Base-by-base conservation (phyloP, 2,888 invertebrate genomes). In the Diogma glabrata region DNA sequence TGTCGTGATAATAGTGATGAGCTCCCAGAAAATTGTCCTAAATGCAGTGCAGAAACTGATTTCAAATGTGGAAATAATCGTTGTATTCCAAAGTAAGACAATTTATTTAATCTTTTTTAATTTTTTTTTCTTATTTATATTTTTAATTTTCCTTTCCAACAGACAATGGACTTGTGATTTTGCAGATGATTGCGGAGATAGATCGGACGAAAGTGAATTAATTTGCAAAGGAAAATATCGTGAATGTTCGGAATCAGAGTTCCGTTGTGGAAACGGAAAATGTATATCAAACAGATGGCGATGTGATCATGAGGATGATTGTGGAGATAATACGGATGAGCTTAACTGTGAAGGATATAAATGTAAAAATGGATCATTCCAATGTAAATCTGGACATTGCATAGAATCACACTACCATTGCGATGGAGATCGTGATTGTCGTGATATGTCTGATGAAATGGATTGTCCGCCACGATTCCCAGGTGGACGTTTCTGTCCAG, bases 221-320 rank as follows among this genome's bases (percentile, higher is more conserved):
- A 72, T 87, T 26, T 96, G 95, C 67, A 83, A 84, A 60, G 83
- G 84, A 50, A 76, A 75, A 53, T 94, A 92, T 67, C 75, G 96
- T 17, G 84, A 88, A 51, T 96, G 95, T 63, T 94, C 93, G 0
- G 94, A 95, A 65, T 91, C 89, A 0, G 93, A 93, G 64, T 93
- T 91, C 75, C 79, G 78, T 50, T 94, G 93, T 63, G 78, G 73
- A 45, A 92, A 92, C 63, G 87, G 88, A 33, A 90, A 89, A 63
- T 94, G 93, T 63, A 90, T 95, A 49, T 91, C 93, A 0, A 84
- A 85, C 1, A 76, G 93, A 55, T 94, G 93, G 92, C 79, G 89
- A 36, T 96, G 96, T 67, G 95, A 96, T 64, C 89, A 89, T 68
- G 94, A 95, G 66, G 91, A 95, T 64, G 96, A 97, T 65, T 97